These are phyloP conservation scores for Bufotes viridis DNA, from an alignment of 2,797 vertebrate genomes.

Conservation along the genomic window DNA sequence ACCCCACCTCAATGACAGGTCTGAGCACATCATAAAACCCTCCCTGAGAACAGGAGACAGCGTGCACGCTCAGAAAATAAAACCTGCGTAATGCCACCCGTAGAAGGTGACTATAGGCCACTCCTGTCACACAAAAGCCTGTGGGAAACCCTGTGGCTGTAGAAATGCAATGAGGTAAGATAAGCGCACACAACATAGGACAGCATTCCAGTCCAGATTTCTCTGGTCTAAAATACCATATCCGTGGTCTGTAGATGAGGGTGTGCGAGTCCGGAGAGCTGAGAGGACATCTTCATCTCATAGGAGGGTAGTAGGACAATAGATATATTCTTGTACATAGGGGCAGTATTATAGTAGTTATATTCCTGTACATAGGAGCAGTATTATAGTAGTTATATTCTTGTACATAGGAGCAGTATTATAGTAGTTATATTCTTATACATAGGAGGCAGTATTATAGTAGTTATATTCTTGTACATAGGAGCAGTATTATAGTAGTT, in stretches of 20 bases:
- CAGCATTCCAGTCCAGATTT: constrained; percentile 41
- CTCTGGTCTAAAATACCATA: neutral
- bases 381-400: constrained; percentile 8
- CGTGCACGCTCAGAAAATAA: neutral
- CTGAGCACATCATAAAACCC: constrained; percentile 11
- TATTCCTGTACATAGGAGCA: neutral
- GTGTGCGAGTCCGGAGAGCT: neutral
- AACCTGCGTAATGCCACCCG: neutral
- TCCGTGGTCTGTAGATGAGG: neutral
- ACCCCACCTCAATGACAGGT: constrained; percentile 43
- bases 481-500: constrained; percentile 1
- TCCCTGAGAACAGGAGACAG: neutral
- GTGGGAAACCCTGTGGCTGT: neutral
- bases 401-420: neutral
- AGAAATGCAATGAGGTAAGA: neutral
- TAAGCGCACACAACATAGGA: neutral
- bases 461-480: neutral
- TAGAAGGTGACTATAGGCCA: neutral
- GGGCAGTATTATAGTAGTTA: neutral
- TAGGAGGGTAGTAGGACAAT: neutral
- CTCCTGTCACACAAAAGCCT: neutral
- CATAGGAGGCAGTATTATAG: neutral
- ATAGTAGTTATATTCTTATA: too few relatives aligned
- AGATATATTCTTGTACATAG: neutral
- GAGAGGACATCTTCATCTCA: neutral